Evolutionary conservation across 2,113 vertebrate species (phyloP).

Genomic region (Ciconia stormi): DNA sequence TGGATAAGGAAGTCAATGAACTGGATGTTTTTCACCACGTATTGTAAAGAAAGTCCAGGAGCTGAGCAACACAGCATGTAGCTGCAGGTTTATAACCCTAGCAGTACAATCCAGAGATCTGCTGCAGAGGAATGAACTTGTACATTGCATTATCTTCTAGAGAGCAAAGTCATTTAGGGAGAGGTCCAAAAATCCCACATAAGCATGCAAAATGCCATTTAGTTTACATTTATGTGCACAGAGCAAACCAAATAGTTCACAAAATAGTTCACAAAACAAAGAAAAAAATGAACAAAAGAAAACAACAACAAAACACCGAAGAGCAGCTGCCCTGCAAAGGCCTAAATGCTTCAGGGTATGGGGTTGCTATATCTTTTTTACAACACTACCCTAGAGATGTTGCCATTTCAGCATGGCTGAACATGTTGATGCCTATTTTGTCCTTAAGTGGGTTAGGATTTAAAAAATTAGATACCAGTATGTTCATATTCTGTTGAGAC

Average conservation of each 20-base stretch:
- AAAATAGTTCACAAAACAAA: neutral
- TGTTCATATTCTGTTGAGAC: neutral
- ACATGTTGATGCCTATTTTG: neutral
- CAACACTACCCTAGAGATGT: fast-evolving
- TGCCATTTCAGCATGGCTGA: neutral
- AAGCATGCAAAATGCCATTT: neutral
- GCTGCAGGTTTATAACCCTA: neutral
- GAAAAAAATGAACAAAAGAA: neutral
- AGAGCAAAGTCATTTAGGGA: neutral
- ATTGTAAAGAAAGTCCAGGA: neutral
- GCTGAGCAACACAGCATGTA: neutral
- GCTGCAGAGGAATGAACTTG: neutral
- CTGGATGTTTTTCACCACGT: neutral
- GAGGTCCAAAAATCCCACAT: neutral
- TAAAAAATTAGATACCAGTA: neutral
- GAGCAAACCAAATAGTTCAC: neutral
- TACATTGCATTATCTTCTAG: neutral
- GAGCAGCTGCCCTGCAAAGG: neutral
- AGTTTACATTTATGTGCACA: neutral
- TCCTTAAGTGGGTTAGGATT: neutral
- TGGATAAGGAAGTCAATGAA: neutral
- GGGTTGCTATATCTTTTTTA: neutral
- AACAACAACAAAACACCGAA: neutral
- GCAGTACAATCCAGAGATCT: neutral
- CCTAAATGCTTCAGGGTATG: neutral